phyloP scores from a whole-genome alignment of 2,797 vertebrate species.

The Hydrolagus colliei region DNA sequence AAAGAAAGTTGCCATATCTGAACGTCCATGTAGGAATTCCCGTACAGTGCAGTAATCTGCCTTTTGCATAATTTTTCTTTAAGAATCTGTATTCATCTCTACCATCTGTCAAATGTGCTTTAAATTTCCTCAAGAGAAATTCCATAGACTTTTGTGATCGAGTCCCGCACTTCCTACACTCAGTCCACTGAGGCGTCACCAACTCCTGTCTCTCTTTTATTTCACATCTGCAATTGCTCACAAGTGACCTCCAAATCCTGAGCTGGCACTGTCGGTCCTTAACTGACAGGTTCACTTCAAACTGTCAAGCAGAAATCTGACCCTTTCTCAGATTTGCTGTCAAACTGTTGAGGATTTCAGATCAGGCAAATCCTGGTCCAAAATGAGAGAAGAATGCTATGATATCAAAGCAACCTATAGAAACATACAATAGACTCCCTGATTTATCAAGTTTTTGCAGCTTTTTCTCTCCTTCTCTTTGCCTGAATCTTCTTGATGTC shows the following conservation, averaged over 20 bases:
- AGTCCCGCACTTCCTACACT: slow-evolving; percentile 42
- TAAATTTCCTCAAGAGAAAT: slow-evolving; percentile 48
- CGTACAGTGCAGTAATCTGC: slow-evolving; percentile 41
- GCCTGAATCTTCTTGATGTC: slow-evolving; percentile 7
- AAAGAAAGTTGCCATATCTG: background rate
- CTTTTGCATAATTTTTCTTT: slow-evolving; percentile 41
- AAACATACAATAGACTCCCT: background rate
- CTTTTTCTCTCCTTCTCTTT: background rate
- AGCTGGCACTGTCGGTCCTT: background rate
- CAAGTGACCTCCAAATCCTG: slow-evolving; percentile 14
- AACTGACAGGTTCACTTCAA: slow-evolving; percentile 1
- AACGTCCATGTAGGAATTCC: slow-evolving; percentile 44
- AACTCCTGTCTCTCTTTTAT: slow-evolving; percentile 28
- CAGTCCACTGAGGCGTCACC: slow-evolving; percentile 46
- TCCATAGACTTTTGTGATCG: slow-evolving; percentile 50
- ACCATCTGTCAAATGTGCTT: slow-evolving; percentile 47
- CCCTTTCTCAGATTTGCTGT: slow-evolving; percentile 17
- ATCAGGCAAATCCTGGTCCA: slow-evolving; percentile 9
- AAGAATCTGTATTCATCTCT: slow-evolving; percentile 33
- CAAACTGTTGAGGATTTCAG: background rate
- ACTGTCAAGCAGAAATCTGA: slow-evolving; percentile 19
- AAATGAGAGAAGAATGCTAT: background rate
- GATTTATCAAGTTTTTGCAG: background rate
- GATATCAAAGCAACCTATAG: background rate
- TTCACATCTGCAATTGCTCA: background rate